phyloP scores from a whole-genome alignment of 2,888 invertebrate species.

The Platynereis dumerilii region DNA sequence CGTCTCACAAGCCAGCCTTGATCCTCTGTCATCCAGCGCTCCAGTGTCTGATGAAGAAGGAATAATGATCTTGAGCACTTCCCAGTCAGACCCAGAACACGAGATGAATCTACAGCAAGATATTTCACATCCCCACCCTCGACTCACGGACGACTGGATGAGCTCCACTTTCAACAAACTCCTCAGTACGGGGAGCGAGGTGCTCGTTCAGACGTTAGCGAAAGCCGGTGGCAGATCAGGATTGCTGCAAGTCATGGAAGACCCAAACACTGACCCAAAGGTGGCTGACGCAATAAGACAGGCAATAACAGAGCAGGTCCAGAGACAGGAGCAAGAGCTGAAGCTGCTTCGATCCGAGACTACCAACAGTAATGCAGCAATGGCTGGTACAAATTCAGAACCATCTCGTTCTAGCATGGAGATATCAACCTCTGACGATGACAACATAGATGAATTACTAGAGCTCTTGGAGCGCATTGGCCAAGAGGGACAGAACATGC shows the following conservation, averaged over 20 bases:
- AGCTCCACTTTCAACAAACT: conserved; percentile 4
- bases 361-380: not conserved
- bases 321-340: conserved; percentile 9
- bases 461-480: conserved; percentile 18
- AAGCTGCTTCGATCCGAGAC: not conserved
- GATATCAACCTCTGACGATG: conserved; percentile 8
- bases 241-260: not conserved
- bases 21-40: too few species aligned
- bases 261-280: conserved; percentile 4
- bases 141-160: not conserved
- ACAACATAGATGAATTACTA: conserved; percentile 15
- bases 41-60: too few species aligned
- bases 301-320: conserved; percentile 13
- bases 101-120: too few species aligned
- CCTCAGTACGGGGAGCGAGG: not conserved
- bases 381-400: not conserved
- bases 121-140: too few species aligned
- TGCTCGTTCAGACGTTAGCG: not conserved
- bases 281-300: conserved; percentile 14
- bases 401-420: conserved; percentile 1
- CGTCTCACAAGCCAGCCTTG: too few species aligned
- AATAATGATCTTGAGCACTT: too few species aligned
- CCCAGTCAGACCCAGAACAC: too few species aligned
- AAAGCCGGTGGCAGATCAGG: not conserved
- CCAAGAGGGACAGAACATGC: conserved; percentile 12